These are phyloP conservation scores for Galemys pyrenaicus DNA, from an alignment of 2,113 vertebrate genomes.

Conservation along the genomic window DNA sequence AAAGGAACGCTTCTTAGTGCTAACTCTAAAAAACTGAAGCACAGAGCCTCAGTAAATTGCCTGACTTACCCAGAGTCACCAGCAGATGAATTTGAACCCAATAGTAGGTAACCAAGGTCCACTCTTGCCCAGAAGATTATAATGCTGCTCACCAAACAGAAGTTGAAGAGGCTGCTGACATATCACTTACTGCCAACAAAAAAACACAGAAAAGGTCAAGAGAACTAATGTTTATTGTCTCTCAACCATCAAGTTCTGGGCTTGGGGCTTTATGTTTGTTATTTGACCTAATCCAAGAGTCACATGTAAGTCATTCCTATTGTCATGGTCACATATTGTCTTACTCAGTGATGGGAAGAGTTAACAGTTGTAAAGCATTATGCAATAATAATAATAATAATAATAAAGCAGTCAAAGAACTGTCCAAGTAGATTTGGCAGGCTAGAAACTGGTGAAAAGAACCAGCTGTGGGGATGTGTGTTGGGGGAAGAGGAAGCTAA, in stretches of 20 bases:
- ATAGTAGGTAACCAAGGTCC: neutral
- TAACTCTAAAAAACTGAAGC: neutral
- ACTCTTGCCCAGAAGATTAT: neutral
- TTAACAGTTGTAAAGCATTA: neutral
- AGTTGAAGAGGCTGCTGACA: neutral
- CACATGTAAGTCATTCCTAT: neutral
- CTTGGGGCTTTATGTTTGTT: neutral
- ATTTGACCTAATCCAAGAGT: neutral
- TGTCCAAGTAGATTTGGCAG: neutral
- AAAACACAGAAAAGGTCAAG: neutral
- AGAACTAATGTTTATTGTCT: neutral
- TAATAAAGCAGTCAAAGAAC: neutral
- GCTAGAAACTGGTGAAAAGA: neutral
- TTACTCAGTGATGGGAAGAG: neutral
- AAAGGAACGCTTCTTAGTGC: neutral
- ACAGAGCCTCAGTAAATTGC: neutral
- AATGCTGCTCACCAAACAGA: neutral
- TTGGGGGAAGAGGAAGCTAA: neutral
- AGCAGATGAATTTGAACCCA: neutral
- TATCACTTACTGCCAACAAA: neutral
- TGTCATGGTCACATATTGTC: neutral
- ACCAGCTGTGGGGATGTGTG: neutral
- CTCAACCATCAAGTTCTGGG: neutral
- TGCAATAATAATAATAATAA: neutral
- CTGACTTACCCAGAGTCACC: neutral